phyloP scores from a whole-genome alignment of 2,888 invertebrate species.

The Euphydryas editha region DNA sequence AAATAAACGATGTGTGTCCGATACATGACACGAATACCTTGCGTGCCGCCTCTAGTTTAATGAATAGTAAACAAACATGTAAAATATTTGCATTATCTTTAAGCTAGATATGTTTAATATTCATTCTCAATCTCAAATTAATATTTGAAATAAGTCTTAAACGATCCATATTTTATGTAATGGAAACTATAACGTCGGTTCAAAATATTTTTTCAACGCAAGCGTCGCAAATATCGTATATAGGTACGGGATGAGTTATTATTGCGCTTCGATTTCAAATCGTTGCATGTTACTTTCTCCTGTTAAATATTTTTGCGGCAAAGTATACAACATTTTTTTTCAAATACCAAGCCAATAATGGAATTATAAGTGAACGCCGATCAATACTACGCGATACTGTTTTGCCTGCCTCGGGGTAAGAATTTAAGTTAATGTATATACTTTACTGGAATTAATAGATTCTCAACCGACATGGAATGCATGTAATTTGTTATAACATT shows the following conservation, averaged over 20 bases:
- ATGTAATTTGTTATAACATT: constrained; percentile 28
- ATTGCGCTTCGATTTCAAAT: constrained; percentile 36
- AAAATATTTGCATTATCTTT: constrained; percentile 18
- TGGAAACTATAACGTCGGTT: constrained; percentile 34
- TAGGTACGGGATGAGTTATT: constrained; percentile 50
- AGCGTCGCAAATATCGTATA: constrained; percentile 53
- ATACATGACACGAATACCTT: constrained; percentile 52
- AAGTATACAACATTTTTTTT: constrained; percentile 38
- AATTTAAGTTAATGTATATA: constrained; percentile 2
- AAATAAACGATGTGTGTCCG: constrained; percentile 38
- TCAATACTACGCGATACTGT: constrained; percentile 36
- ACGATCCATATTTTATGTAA: constrained; percentile 16
- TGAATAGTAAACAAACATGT: constrained; percentile 51
- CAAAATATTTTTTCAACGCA: constrained; percentile 50
- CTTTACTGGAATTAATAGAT: neutral
- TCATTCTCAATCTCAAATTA: constrained; percentile 6
- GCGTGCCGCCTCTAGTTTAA: constrained; percentile 62
- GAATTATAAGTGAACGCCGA: constrained; percentile 39
- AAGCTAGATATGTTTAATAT: neutral
- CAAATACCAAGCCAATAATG: constrained; percentile 41
- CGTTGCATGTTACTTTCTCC: constrained; percentile 56
- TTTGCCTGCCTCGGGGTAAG: neutral
- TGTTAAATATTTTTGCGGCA: constrained; percentile 47
- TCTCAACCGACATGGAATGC: constrained; percentile 12
- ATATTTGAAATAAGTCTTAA: constrained; percentile 4